Evolutionary conservation across 2,797 vertebrate species (phyloP).

Genomic region (Acanthornis magna): DNA sequence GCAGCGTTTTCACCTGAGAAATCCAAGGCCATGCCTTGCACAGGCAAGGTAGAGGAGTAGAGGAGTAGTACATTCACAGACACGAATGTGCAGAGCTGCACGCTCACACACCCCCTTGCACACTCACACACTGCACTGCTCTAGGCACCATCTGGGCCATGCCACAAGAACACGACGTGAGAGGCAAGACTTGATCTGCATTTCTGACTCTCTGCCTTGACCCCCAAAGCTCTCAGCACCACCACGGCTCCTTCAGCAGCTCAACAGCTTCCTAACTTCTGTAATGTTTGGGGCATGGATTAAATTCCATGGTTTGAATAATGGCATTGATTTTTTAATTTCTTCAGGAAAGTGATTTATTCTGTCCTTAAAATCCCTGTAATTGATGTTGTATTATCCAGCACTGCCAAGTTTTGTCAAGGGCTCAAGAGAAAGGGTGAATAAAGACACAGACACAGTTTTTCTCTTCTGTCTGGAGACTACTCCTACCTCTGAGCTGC

Average conservation of each 20-base stretch:
- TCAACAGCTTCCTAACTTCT: not conserved
- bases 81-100: not conserved
- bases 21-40: not conserved
- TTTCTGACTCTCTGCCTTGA: not conserved
- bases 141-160: not conserved
- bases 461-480: not conserved
- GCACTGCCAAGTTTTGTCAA: not conserved
- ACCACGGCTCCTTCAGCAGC: not conserved
- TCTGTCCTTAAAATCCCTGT: slow-evolving; percentile 6
- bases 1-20: not conserved
- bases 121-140: not conserved
- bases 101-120: not conserved
- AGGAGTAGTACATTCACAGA: not conserved
- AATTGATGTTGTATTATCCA: not conserved
- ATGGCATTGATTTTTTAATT: slow-evolving; percentile 20
- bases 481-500: not conserved
- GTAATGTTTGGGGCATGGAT: not conserved
- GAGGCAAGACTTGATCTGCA: not conserved
- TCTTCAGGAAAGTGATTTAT: slow-evolving; percentile 4
- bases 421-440: not conserved
- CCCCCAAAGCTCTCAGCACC: not conserved
- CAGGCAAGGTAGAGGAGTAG: not conserved
- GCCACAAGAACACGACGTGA: not conserved
- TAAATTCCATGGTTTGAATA: not conserved
- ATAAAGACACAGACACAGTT: not conserved